Percentiles rank a stretch among this genome's conserved stretches.
Conservation (phyloP, 2,797 vertebrate genomes). For the Ceyx erithaca region DNA sequence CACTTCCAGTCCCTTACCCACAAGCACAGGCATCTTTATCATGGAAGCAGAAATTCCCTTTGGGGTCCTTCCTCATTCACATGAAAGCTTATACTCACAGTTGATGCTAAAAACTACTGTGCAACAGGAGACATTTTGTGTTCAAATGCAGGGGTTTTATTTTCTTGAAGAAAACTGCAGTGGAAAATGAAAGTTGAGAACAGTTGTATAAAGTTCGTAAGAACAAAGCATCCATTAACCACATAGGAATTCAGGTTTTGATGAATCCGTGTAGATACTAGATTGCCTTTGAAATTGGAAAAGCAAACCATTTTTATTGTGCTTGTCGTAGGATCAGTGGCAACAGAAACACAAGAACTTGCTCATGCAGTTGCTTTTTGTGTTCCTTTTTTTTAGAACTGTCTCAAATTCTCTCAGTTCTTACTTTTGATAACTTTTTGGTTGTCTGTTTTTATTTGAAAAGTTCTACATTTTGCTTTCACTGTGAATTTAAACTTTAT, state of each 20-base stretch:
- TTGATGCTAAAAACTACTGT: not conserved
- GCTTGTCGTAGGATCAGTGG: not conserved
- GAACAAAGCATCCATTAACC: not conserved
- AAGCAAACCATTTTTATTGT: not conserved
- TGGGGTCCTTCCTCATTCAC: not conserved
- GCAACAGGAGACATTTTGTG: not conserved
- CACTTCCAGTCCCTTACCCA: not conserved
- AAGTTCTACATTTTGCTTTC: not conserved
- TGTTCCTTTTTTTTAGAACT: not conserved
- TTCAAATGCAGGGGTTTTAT: not conserved
- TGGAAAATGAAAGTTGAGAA: not conserved
- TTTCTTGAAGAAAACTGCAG: not conserved
- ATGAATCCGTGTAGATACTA: not conserved
- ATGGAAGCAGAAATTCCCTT: not conserved
- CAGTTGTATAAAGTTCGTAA: not conserved
- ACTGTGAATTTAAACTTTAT: not conserved
- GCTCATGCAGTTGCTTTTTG: not conserved
- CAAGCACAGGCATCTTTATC: not conserved
- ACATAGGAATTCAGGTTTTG: not conserved
- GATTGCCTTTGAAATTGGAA: not conserved
- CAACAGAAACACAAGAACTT: not conserved
- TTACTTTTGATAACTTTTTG: not conserved
- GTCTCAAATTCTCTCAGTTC: not conserved
- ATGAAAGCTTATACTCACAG: not conserved
- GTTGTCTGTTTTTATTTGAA: not conserved